Conservation (phyloP, 2,797 vertebrate species). For the Enteromius treurensis region DNA sequence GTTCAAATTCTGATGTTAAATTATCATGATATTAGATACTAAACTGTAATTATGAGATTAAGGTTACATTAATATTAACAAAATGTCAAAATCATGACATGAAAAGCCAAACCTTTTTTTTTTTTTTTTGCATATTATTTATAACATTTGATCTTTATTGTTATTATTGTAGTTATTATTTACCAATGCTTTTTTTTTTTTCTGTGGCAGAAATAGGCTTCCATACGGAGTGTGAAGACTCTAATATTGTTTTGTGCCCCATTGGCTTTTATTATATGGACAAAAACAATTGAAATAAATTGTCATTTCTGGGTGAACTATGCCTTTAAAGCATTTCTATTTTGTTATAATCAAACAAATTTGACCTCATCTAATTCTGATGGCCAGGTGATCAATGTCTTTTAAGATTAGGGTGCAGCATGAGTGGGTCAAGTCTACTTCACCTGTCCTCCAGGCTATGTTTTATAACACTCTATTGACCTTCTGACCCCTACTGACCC, state of each 20-base stretch:
- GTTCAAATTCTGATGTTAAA: neutral
- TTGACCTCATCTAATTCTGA: neutral
- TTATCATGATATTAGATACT: neutral
- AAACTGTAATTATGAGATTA: neutral
- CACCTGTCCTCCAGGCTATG: constrained; percentile 40
- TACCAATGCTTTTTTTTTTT: neutral
- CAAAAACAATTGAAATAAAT: neutral
- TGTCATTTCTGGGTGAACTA: neutral
- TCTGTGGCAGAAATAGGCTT: neutral
- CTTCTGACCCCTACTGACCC: constrained; percentile 40
- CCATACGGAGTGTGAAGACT: neutral
- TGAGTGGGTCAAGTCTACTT: constrained; percentile 32
- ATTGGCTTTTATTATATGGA: neutral
- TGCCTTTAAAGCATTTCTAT: neutral
- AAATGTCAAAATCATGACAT: neutral
- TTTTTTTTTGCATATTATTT: neutral
- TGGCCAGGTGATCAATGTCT: neutral
- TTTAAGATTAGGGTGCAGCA: neutral
- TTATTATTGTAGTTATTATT: neutral
- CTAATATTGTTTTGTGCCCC: neutral
- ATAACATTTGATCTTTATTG: no score
- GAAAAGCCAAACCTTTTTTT: neutral
- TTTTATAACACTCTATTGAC: constrained; percentile 44
- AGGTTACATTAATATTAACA: neutral
- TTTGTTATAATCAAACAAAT: neutral